phyloP scores from a whole-genome alignment of 2,888 invertebrate species.

The Poecilobothrus nobilitatus region DNA sequence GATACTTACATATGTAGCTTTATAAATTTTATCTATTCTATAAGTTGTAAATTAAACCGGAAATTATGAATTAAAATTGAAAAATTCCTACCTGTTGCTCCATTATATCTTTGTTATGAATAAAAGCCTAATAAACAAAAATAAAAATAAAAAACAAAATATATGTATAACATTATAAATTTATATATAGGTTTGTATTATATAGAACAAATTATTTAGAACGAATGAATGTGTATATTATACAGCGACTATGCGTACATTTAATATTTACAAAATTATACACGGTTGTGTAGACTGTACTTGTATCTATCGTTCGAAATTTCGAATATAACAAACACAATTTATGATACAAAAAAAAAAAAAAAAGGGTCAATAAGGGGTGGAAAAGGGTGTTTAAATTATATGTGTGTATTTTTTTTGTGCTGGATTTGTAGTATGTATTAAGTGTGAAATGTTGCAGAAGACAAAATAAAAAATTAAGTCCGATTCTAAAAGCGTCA shows the following conservation, averaged over 20 bases:
- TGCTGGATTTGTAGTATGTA: neutral
- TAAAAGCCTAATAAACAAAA: too few relatives aligned
- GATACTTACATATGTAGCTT: too few relatives aligned
- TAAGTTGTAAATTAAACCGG: neutral
- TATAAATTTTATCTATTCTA: neutral
- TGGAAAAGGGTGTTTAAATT: too few relatives aligned
- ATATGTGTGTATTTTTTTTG: neutral
- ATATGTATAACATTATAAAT: too few relatives aligned
- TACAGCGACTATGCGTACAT: neutral
- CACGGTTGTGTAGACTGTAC: neutral
- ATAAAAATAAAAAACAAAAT: too few relatives aligned
- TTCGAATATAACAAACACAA: neutral
- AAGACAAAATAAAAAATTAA: neutral
- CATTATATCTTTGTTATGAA: neutral
- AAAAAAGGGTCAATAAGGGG: neutral
- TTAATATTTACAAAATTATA: too few relatives aligned
- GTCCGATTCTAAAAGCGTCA: neutral
- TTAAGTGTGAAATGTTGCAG: neutral
- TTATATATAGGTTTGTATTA: too few relatives aligned
- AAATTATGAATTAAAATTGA: neutral
- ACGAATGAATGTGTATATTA: neutral
- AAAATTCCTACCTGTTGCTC: conserved; percentile 4
- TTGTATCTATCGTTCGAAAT: neutral
- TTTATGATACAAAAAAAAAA: neutral
- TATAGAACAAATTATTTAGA: neutral